Evolutionary conservation across 2,113 vertebrate genomes (phyloP), one percentile per base, ranked within the genome.

Genomic region (Carlito syrichta): DNA sequence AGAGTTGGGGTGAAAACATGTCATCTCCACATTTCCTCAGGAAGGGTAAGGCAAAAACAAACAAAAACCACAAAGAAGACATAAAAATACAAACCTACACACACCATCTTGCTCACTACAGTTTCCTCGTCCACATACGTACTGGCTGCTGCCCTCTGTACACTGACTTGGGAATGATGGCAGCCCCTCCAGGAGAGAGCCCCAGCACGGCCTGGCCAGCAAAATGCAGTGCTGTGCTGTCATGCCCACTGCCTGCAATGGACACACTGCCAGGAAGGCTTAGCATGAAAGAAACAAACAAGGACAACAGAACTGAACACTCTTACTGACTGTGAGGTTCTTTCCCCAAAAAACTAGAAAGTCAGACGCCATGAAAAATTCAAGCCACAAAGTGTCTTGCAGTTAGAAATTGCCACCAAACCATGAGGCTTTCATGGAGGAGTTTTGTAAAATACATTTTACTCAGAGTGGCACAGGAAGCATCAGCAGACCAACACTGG

Each of bases 201-300:
- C 96, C 89, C 81, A 52, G 13, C 20, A 19, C 54, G 83, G 87
- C 88, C 8, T 87, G 94, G 77, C 96, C 45, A 94, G 86, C 91
- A 69, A 92, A 95, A 95, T 98, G 98, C 98, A 98, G 98, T n/a
- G n/a, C n/a, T n/a, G 98, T 98, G 98, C 97, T 97, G 94, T 97
- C 22, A 2, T 32, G 96, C 38, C 98, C 98, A 97, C 90, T 98
- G 98, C 98, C 98, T 96, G 98, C 98, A 98, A 98, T 0, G 95
- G 98, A 92, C 98, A 43, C 83, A 93, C 81, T 97, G 97, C 95
- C 96, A 97, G 97, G 96, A 96, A 98, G 95, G 96, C 93, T 98
- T 86, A 97, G 91, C 77, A 91, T 30, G 83, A 97, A 98, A 95
- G 38, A 92, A 97, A 96, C 93, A 82, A 32, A 83, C 96, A 69